Percentiles rank a stretch among this genome's conserved stretches.
Evolutionary conservation across 2,888 invertebrate genomes (phyloP).

Genomic region (Temnothorax ravouxi): DNA sequence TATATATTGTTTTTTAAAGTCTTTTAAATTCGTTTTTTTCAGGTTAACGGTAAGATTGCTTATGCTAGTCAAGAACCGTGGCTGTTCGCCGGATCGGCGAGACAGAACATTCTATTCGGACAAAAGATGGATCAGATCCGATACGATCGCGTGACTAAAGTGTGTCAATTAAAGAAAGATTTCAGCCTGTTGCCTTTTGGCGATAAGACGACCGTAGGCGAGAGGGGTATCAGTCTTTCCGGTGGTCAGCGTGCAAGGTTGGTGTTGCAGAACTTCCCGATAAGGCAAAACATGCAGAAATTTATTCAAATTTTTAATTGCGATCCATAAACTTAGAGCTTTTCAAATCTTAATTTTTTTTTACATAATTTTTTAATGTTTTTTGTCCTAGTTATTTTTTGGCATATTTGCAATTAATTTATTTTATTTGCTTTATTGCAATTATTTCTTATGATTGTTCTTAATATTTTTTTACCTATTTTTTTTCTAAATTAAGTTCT

Average conservation of each 20-base stretch:
- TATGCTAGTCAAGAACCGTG: constrained; percentile 97
- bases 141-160: constrained; percentile 90
- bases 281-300: background rate
- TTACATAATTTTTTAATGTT: background rate
- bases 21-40: background rate
- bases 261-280: constrained; percentile 51
- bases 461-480: background rate
- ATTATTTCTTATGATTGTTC: constrained; percentile 5
- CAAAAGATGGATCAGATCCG: constrained; percentile 90
- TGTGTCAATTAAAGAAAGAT: constrained; percentile 92
- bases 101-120: constrained; percentile 98
- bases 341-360: background rate
- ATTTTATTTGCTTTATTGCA: background rate
- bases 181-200: constrained; percentile 93
- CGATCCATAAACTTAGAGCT: background rate
- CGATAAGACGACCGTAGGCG: constrained; percentile 95
- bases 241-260: constrained; percentile 91
- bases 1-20: background rate
- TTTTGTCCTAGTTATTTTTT: background rate
- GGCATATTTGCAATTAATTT: background rate
- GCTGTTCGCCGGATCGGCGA: constrained; percentile 93
- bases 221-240: constrained; percentile 93
- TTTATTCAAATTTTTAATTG: background rate
- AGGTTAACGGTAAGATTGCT: constrained; percentile 90
- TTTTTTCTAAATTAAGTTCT: background rate